Evolutionary conservation across 2,113 vertebrate genomes (phyloP).

Genomic region (Spea bombifrons): DNA sequence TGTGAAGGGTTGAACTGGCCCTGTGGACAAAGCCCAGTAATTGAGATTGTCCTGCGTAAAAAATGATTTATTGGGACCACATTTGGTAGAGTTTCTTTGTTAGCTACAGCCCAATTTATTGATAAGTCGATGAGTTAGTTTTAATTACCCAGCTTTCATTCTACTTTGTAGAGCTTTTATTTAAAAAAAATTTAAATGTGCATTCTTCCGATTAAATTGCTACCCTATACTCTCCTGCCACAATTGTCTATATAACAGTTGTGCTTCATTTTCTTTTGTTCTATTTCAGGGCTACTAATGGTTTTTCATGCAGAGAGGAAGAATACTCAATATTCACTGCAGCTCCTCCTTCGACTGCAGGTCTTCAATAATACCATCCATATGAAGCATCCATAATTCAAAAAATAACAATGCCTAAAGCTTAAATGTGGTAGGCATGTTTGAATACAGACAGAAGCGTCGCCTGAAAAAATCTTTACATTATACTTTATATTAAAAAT

Average conservation of each 20-base stretch:
- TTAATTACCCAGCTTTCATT: conserved; percentile 60
- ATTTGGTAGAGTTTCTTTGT: background rate
- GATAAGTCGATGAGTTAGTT: conserved; percentile 27
- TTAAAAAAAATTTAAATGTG: conserved; percentile 61
- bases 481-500: no score
- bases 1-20: no score
- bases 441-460: background rate
- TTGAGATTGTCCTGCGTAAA: no score
- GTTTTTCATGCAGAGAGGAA: conserved; percentile 48
- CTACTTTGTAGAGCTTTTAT: conserved; percentile 27
- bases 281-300: conserved; percentile 50
- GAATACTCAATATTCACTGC: conserved; percentile 46
- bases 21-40: no score
- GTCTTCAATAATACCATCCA: conserved; percentile 14
- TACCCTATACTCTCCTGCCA: conserved; percentile 48
- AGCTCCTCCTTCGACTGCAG: conserved; percentile 44
- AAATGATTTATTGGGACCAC: background rate
- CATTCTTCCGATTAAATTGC: conserved; percentile 60
- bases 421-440: background rate
- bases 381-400: background rate
- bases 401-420: background rate
- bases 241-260: conserved; percentile 55
- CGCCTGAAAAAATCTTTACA: no score
- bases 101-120: background rate
- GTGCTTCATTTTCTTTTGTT: conserved; percentile 54